Evolutionary conservation across 1,140 invertebrate species (phyloP), one percentile per base, ranked within the genome.

Genomic region (Drosophila takahashii): DNA sequence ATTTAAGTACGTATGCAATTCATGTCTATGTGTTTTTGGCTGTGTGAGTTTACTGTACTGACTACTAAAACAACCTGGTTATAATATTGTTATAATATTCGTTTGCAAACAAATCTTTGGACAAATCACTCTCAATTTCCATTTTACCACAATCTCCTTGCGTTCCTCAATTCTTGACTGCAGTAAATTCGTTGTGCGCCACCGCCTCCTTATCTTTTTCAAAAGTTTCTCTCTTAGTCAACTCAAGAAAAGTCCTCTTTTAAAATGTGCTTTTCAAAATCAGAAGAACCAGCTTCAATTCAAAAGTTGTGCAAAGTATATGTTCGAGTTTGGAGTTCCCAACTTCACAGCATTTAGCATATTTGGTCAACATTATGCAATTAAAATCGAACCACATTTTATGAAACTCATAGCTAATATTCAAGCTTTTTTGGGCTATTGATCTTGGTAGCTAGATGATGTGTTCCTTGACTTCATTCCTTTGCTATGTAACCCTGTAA

Each of bases 51-150:
- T 62, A 37, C 13, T 67, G n/a, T 60, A 36, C 29, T 64, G 44
- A 10, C 64, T 66, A 62, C 39, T 79, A 54, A 77, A 87, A 87
- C 83, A 87, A 83, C 83, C 84, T 79, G 62, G 57, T 70, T 87
- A 53, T 73, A 66, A 69, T 86, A 78, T 80, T 44, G 34, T 27
- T 69, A 15, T 34, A 41, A 45, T n/a, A n/a, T n/a, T n/a, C n/a
- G 16, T 71, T 37, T 53, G 39, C 47, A 58, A 70, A 62, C 44
- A n/a, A 18, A 60, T 61, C 27, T 52, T 64, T 65, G 52, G 52
- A 22, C 36, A 51, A 50, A 67, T 67, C 58, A 67, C 59, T 64
- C 59, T 32, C 36, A 6, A 44, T 37, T 57, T 27, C 26, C 44
- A 70, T 15, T 27, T 16, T 58, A 72, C 67, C 10, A 36, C 48